phyloP scores from a whole-genome alignment of 2,888 invertebrate genomes.

The Ophioninae sp. region DNA sequence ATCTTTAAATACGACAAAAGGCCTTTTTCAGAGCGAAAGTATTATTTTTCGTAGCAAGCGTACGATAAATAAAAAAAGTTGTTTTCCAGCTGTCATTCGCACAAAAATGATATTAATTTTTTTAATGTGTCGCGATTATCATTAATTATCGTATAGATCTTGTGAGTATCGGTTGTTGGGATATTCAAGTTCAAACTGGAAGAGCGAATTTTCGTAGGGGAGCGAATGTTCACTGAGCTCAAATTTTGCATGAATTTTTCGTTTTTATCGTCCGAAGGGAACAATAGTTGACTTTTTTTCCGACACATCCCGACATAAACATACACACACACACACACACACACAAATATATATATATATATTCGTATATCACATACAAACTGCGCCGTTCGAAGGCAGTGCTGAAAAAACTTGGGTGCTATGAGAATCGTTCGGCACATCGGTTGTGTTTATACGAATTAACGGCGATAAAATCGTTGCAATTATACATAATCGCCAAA shows the following conservation, averaged over 20 bases:
- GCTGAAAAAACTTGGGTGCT: conserved; percentile 62
- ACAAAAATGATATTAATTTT: not conserved
- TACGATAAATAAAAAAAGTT: too few relatives aligned
- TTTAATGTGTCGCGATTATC: not conserved
- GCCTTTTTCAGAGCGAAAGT: too few relatives aligned
- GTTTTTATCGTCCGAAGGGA: not conserved
- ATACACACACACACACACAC: not conserved
- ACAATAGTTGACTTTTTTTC: conserved; percentile 7
- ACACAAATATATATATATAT: conserved; percentile 20
- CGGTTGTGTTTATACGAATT: conserved; percentile 38
- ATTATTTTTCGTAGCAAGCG: too few relatives aligned
- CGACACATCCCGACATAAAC: conserved; percentile 14
- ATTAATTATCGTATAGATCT: not conserved
- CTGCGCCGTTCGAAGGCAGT: conserved; percentile 70
- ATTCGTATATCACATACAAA: conserved; percentile 68
- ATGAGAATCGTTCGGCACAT: conserved; percentile 53
- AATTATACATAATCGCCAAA: conserved; percentile 39
- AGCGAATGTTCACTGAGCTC: not conserved
- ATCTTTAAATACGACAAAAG: too few relatives aligned
- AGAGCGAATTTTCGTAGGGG: not conserved
- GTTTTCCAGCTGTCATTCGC: too few relatives aligned
- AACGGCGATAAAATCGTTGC: conserved; percentile 30
- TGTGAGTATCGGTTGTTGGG: not conserved
- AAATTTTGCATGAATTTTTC: not conserved
- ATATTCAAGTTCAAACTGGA: not conserved